phyloP scores from a whole-genome alignment of 2,113 vertebrate species.

The Podarcis muralis region DNA sequence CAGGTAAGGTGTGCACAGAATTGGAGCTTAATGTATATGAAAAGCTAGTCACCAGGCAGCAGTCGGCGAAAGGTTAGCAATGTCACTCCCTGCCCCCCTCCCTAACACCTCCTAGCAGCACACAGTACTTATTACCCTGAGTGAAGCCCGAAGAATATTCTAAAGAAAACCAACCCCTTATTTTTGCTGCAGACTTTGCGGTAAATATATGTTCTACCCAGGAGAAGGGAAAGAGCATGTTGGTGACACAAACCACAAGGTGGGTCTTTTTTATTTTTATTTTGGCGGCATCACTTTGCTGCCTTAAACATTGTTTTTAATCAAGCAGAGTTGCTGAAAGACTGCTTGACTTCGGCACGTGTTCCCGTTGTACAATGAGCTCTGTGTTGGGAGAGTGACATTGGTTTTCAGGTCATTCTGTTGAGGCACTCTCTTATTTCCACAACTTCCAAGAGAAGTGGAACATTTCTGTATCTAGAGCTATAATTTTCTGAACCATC shows the following conservation, averaged over 20 bases:
- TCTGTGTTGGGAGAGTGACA: slow-evolving; percentile 8
- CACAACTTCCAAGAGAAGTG: slow-evolving; percentile 29
- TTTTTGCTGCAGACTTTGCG: slow-evolving; percentile 62
- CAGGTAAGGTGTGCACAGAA: background rate
- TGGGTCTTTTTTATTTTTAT: slow-evolving; percentile 33
- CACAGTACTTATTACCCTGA: slow-evolving; percentile 44
- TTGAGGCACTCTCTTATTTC: background rate
- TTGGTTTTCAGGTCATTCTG: slow-evolving; percentile 50
- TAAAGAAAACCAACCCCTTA: slow-evolving; percentile 14
- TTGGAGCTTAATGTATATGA: background rate
- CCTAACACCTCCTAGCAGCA: slow-evolving; percentile 27
- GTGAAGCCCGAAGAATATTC: slow-evolving; percentile 35
- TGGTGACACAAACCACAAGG: slow-evolving; percentile 60
- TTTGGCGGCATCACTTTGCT: slow-evolving; percentile 30
- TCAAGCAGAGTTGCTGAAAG: slow-evolving; percentile 41
- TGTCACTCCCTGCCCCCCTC: slow-evolving; percentile 40
- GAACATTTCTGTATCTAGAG: background rate
- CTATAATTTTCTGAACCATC: slow-evolving; percentile 5
- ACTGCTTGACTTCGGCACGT: slow-evolving; percentile 43
- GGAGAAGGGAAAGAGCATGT: slow-evolving; percentile 49
- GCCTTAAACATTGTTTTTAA: slow-evolving; percentile 64
- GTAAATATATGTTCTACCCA: slow-evolving; percentile 59
- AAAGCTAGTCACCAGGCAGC: background rate
- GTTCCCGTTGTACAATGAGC: slow-evolving; percentile 54
- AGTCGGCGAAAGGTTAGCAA: slow-evolving; percentile 1